Conservation (phyloP, 1,140 invertebrate species). For the Philaenus spumarius region DNA sequence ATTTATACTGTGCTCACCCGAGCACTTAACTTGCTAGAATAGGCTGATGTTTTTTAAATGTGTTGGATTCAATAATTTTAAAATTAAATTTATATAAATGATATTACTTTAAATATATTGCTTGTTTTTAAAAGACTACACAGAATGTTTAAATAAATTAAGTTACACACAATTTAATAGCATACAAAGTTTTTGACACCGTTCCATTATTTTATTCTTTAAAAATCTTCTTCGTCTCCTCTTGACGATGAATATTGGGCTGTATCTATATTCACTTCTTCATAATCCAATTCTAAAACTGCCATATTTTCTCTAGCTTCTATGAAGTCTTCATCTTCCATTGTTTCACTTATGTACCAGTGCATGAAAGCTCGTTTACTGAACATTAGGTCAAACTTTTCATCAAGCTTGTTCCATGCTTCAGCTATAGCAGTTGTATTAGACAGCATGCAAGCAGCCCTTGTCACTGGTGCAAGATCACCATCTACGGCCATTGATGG, state of each 20-base stretch:
- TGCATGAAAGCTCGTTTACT: constrained; percentile 79
- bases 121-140: too few relatives aligned
- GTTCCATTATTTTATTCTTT: too few relatives aligned
- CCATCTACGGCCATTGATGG: constrained; percentile 27
- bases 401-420: constrained; percentile 69
- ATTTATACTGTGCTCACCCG: too few relatives aligned
- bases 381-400: constrained; percentile 80
- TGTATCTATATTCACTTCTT: constrained; percentile 65
- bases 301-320: constrained; percentile 82
- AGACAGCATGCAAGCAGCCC: constrained; percentile 68
- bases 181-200: too few relatives aligned
- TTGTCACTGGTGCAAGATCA: constrained; percentile 20
- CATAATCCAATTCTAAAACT: constrained; percentile 77
- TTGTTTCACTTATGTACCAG: constrained; percentile 81
- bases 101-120: too few relatives aligned
- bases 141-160: too few relatives aligned
- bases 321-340: constrained; percentile 80
- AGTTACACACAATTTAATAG: too few relatives aligned
- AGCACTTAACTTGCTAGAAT: too few relatives aligned
- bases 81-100: too few relatives aligned
- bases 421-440: constrained; percentile 77
- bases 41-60: too few relatives aligned
- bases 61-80: too few relatives aligned
- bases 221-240: too few relatives aligned
- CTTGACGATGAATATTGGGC: not conserved